phyloP scores from a whole-genome alignment of 2,888 invertebrate species.

The Dicyrtomina minuta region DNA sequence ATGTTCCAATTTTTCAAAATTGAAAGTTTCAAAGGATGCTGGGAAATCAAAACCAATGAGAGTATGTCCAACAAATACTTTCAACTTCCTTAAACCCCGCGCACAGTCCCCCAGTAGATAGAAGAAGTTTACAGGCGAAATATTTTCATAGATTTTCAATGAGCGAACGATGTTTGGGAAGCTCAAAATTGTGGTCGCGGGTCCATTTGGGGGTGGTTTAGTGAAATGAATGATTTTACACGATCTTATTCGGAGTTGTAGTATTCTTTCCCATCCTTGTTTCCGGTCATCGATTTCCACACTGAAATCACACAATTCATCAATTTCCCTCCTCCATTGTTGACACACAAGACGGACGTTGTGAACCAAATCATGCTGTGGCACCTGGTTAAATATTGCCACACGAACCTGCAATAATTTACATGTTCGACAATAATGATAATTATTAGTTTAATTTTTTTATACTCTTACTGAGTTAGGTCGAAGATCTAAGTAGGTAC shows the following conservation, averaged over 20 bases:
- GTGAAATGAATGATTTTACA: slow-evolving; percentile 42
- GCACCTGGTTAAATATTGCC: slow-evolving; percentile 37
- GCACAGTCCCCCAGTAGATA: slow-evolving; percentile 37
- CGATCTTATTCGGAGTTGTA: slow-evolving; percentile 36
- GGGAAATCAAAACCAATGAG: slow-evolving; percentile 25
- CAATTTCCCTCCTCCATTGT: slow-evolving; percentile 44
- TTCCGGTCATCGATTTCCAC: slow-evolving; percentile 42
- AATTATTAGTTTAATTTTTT: too few species aligned
- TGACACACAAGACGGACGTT: slow-evolving; percentile 44
- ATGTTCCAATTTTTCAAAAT: slow-evolving; percentile 36
- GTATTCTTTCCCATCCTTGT: slow-evolving; percentile 34
- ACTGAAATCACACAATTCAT: slow-evolving; percentile 41
- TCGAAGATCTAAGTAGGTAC: background rate
- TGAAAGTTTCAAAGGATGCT: slow-evolving; percentile 22
- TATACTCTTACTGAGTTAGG: too few species aligned
- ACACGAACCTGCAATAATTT: slow-evolving; percentile 37
- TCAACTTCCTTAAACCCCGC: slow-evolving; percentile 21
- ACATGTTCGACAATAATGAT: background rate
- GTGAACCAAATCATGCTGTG: slow-evolving; percentile 35
- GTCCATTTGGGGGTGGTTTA: slow-evolving; percentile 27
- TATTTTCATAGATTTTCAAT: slow-evolving; percentile 40
- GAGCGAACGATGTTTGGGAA: slow-evolving; percentile 35
- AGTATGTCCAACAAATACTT: slow-evolving; percentile 19
- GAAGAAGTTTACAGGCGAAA: slow-evolving; percentile 43
- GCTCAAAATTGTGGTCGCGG: slow-evolving; percentile 30